Base-by-base conservation (phyloP, 2,888 invertebrate species). In the Apoda limacodes region DNA sequence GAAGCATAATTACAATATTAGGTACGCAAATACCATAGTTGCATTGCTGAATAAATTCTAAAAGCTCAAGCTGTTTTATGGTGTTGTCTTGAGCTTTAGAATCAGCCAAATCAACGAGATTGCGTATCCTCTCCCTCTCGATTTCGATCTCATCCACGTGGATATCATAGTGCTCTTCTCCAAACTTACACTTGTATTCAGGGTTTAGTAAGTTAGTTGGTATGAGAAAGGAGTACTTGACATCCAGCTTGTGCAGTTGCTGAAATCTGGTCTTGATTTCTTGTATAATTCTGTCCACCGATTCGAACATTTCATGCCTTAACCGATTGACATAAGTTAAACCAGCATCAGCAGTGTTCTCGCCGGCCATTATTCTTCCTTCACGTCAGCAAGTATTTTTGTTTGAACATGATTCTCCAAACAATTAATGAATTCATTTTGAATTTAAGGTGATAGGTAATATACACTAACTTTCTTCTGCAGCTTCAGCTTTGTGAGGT, bases 1-100 rank as follows among this genome's bases (percentile, higher is more conserved):
- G n/a, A n/a, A n/a, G n/a, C n/a, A n/a, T n/a, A n/a, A 25, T 25
- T 25, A 25, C 25, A 25, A 25, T 25, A 25, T 25, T 14, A 14
- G 25, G 25, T 9, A 25, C 25, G 15, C 9, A 25, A 25, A 14
- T 15, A 5, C 13, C 13, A 13, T 14, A 9, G 13, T 25, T 13
- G 15, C 15, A 15, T 25, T 25, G 13, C 9, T 25, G 14, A n/a
- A 25, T 25, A n/a, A 25, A 25, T 13, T 10, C 5, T 3, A 25
- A 25, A 9, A 25, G 25, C 15, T 25, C 25, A 13, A 25, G 25
- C 13, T 7, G 13, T 25, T 14, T 14, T 25, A n/a, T n/a, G n/a
- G 25, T 10, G 11, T 25, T n/a, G 11, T 25, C 25, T 14, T 13
- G 13, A 13, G 13, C 25, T 25, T 12, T n/a, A 25, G 13, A 10